Percentiles rank a stretch among this genome's conserved stretches.
These are phyloP conservation scores for Plagodis dolabraria DNA, from an alignment of 2,888 invertebrate species.

Conservation along the genomic window DNA sequence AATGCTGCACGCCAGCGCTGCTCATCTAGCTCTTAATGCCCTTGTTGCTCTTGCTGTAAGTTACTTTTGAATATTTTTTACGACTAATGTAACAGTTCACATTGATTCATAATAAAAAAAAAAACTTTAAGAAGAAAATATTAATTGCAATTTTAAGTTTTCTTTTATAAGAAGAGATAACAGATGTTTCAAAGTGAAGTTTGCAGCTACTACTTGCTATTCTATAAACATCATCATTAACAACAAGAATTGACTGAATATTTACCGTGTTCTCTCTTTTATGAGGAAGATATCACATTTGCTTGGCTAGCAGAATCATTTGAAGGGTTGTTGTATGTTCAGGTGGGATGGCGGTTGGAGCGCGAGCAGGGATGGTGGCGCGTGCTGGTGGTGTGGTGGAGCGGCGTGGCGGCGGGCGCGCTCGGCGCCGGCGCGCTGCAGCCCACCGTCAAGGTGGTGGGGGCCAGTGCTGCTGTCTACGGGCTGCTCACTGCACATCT, in stretches of 20 bases:
- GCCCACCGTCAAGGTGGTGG: slow-evolving; percentile 91
- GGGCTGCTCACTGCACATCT: slow-evolving; percentile 94
- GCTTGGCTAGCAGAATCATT: not conserved
- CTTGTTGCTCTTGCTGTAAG: slow-evolving; percentile 72
- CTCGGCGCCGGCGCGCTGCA: slow-evolving; percentile 90
- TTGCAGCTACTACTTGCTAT: too few species aligned
- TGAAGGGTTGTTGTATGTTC: slow-evolving; percentile 2
- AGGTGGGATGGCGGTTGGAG: slow-evolving; percentile 85
- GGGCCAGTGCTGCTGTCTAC: slow-evolving; percentile 96
- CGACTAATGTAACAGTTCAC: not conserved
- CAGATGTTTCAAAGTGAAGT: too few species aligned
- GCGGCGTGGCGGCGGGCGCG: slow-evolving; percentile 91
- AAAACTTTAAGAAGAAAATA: too few species aligned
- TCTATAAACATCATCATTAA: too few species aligned
- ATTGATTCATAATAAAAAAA: too few species aligned
- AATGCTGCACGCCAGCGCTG: slow-evolving; percentile 90
- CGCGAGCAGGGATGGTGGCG: slow-evolving; percentile 90
- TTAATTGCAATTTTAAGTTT: not conserved
- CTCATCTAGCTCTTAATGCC: slow-evolving; percentile 91
- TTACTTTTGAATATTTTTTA: slow-evolving; percentile 19
- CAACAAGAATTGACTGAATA: too few species aligned
- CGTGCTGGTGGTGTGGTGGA: slow-evolving; percentile 88
- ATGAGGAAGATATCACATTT: too few species aligned
- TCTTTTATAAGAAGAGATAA: not conserved
- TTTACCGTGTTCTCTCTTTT: too few species aligned